A percentile compares a stretch with the other conserved stretches of the same genome.
Evolutionary conservation across 2,113 vertebrate genomes (phyloP).

Genomic region (Psammodynastes pulverulentus): DNA sequence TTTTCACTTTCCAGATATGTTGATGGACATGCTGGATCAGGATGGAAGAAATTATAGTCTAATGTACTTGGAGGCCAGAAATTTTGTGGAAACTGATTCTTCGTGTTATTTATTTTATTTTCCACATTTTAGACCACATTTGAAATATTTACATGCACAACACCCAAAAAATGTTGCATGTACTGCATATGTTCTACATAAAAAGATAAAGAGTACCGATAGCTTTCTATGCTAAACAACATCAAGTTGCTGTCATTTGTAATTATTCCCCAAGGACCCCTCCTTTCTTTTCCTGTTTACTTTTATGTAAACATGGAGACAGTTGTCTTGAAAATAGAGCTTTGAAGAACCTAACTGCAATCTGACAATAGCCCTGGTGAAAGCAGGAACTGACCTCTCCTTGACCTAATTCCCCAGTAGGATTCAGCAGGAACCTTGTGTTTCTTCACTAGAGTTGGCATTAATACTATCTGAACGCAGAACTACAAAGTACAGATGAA

Average conservation of each 20-base stretch:
- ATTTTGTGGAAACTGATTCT: neutral
- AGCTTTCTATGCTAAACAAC: neutral
- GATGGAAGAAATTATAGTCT: neutral
- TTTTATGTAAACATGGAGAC: slow-evolving; percentile 4
- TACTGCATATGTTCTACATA: neutral
- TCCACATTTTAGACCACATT: neutral
- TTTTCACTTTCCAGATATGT: neutral
- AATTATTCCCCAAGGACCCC: neutral
- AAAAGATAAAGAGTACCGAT: neutral
- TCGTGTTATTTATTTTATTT: neutral
- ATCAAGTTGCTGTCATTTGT: neutral
- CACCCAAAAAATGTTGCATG: neutral
- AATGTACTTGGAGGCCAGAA: neutral
- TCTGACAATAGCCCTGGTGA: neutral
- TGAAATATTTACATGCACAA: neutral
- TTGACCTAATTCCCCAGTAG: slow-evolving; percentile 12
- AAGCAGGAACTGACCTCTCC: slow-evolving; percentile 37
- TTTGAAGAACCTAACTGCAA: neutral
- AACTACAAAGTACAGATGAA: neutral
- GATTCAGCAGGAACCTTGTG: neutral
- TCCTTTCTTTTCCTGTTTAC: slow-evolving; percentile 8
- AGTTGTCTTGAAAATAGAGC: neutral
- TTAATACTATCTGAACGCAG: neutral
- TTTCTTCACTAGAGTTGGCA: neutral
- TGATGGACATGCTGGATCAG: neutral